Evolutionary conservation across 2,113 vertebrate species (phyloP).

Genomic region (Pollachius pollachius): DNA sequence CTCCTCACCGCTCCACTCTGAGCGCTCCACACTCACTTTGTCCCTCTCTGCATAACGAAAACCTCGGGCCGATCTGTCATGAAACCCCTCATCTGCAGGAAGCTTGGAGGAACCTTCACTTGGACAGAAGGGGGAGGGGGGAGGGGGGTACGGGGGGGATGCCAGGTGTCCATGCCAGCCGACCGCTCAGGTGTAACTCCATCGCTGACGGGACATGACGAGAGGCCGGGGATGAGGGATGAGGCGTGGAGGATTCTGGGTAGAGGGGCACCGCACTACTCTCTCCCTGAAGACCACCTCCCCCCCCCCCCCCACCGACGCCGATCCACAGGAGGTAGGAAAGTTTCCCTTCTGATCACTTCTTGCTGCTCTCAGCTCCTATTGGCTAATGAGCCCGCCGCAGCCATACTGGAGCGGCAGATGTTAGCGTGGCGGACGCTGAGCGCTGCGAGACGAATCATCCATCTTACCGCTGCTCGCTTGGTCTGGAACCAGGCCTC

Average conservation of each 20-base stretch:
- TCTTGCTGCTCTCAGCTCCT: conserved; percentile 69
- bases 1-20: too few species aligned
- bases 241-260: conserved; percentile 92
- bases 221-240: conserved; percentile 96
- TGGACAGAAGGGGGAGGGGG: conserved; percentile 95
- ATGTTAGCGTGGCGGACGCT: conserved; percentile 61
- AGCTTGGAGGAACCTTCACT: conserved; percentile 99
- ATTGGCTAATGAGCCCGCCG: conserved; percentile 70
- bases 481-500: conserved; percentile 48
- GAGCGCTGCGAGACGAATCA: conserved; percentile 61
- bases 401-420: conserved; percentile 70
- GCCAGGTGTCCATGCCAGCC: conserved; percentile 99
- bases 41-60: conserved; percentile 87
- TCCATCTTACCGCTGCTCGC: conserved; percentile 45
- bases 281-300: conserved; percentile 84
- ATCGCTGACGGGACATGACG: conserved; percentile 97
- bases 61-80: conserved; percentile 93
- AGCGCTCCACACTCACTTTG: too few species aligned
- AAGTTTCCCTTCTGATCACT: conserved; percentile 64
- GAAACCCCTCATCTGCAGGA: conserved; percentile 99
- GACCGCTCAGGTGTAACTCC: conserved; percentile 99
- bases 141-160: too few species aligned
- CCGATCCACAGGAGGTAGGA: conserved; percentile 21
- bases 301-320: conserved; percentile 26
- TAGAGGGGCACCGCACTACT: conserved; percentile 85